phyloP scores from a whole-genome alignment of 2,113 vertebrate genomes.

The Vanacampus margaritifer region DNA sequence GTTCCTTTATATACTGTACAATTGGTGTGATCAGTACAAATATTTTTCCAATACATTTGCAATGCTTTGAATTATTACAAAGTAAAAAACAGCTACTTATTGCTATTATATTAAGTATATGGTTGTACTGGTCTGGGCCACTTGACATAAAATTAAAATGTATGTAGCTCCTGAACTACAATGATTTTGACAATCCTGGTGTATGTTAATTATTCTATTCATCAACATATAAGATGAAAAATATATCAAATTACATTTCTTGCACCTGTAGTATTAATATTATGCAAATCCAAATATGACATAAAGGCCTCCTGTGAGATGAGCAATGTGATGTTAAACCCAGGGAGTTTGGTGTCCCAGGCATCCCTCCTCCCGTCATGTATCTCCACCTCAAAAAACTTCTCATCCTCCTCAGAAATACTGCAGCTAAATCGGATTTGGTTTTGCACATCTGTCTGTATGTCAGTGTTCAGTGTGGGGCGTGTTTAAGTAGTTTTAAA shows the following conservation, averaged over 20 bases:
- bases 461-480: background rate
- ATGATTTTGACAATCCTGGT: background rate
- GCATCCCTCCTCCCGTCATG: conserved; percentile 45
- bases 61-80: too few relatives aligned
- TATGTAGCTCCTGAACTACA: background rate
- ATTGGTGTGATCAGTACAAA: too few relatives aligned
- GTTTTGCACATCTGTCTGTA: conserved; percentile 22
- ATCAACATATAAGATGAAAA: background rate
- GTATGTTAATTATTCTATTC: background rate
- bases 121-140: too few relatives aligned
- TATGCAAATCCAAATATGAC: conserved; percentile 58
- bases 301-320: conserved; percentile 45
- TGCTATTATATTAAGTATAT: too few relatives aligned
- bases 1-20: too few relatives aligned
- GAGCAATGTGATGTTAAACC: conserved; percentile 49
- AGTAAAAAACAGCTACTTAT: too few relatives aligned
- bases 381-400: conserved; percentile 60
- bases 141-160: too few relatives aligned
- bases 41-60: too few relatives aligned
- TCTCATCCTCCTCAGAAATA: conserved; percentile 59
- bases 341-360: conserved; percentile 36
- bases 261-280: conserved; percentile 47
- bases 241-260: background rate
- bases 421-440: conserved; percentile 54
- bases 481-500: conserved; percentile 27